Base-by-base conservation (phyloP, 2,797 vertebrate species). In the Cyprinella venusta region DNA sequence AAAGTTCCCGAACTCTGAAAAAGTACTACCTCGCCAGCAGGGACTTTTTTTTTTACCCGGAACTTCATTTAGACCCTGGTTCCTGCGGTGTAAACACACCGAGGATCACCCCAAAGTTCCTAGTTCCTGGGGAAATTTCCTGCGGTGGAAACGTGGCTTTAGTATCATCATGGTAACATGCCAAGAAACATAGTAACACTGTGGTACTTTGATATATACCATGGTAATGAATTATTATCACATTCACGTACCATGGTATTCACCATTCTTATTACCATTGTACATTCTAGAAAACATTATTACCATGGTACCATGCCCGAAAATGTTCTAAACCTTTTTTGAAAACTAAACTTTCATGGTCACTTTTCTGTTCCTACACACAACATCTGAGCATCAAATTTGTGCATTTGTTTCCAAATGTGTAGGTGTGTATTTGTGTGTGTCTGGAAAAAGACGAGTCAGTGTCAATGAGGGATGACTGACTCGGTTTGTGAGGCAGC, bases 401-500 rank as follows among this genome's bases (percentile, higher is more conserved):
- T 26, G 30, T 56, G 61, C 48, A 40, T 48, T 18, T 82, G 72
- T 76, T 82, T 76, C 48, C 52, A 65, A 56, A 76, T 36, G 50
- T 30, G 72, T 76, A 75, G 69, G 79, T 81, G 72, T 86, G 75
- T 54, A 64, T 75, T 76, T 76, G 78, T 71, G 67, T 76, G 81
- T 70, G 70, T 64, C 67, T 82, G 74, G 36, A 84, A 83, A 80
- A 77, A 38, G 42, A 79, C 5, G 38, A 71, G 79, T 85, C 79
- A 79, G 56, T 59, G 36, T 77, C 48, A 80, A 56, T 85, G 84
- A 82, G 64, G 19, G 40, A 64, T 69, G 63, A 82, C 78, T 83
- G 87, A 88, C 81, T 88, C 87, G 85, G 84, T 84, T 84, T 76
- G 38, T 85, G 84, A 88, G 85, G 76, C 82, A 86, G 84, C 79